Evolutionary conservation across 2,888 invertebrate genomes (phyloP).

Genomic region (Euplexia lucipara): DNA sequence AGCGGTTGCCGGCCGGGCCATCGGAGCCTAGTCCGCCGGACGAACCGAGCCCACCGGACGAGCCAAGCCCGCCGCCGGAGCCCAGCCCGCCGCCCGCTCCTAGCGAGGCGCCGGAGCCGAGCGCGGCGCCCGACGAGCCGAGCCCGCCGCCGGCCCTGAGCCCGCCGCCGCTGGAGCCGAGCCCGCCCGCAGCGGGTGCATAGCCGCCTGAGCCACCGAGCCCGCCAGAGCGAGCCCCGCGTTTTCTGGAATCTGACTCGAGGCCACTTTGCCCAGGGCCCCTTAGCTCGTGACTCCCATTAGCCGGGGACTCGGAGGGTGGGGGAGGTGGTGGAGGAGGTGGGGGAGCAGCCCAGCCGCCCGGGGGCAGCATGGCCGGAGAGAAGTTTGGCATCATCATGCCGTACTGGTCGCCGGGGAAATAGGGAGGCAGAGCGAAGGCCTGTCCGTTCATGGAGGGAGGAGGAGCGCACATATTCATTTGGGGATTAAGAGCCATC

Average conservation of each 20-base stretch:
- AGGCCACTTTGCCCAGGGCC: conserved; percentile 84
- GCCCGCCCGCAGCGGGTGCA: conserved; percentile 71
- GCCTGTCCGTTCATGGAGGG: conserved; percentile 80
- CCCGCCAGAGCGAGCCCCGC: conserved; percentile 76
- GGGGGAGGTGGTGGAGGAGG: conserved; percentile 86
- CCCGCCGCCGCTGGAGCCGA: conserved; percentile 72
- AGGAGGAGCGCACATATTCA: conserved; percentile 84
- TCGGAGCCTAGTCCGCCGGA: conserved; percentile 68
- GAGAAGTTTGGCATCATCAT: conserved; percentile 81
- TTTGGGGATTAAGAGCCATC: conserved; percentile 85
- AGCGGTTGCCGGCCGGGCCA: conserved; percentile 67
- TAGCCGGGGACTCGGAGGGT: conserved; percentile 72
- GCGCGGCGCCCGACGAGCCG: conserved; percentile 69
- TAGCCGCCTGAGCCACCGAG: conserved; percentile 65
- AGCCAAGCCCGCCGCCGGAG: conserved; percentile 70
- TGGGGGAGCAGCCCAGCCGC: conserved; percentile 80
- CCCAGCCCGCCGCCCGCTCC: conserved; percentile 72
- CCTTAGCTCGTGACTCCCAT: conserved; percentile 77
- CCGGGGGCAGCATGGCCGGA: conserved; percentile 71
- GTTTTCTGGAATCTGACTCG: conserved; percentile 89
- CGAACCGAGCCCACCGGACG: conserved; percentile 67
- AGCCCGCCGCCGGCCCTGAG: conserved; percentile 68
- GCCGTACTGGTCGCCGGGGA: conserved; percentile 84
- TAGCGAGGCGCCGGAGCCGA: conserved; percentile 63
- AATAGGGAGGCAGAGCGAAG: conserved; percentile 84